Evolutionary conservation across 2,797 vertebrate species (phyloP), one percentile per base, ranked within the genome.

Genomic region (Cephalopachus bancanus): DNA sequence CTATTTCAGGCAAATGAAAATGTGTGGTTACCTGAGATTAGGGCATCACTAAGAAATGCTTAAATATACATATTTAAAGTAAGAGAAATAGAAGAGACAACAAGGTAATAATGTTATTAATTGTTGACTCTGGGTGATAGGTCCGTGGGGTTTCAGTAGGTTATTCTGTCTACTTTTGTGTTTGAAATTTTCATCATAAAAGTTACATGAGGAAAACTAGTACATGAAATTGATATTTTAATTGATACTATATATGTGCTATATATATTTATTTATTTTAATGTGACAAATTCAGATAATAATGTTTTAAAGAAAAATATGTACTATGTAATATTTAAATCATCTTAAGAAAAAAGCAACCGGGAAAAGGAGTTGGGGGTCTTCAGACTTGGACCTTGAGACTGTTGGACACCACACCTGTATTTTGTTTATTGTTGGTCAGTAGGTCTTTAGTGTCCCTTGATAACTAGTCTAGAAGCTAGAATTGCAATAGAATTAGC

Each of bases 221-320:
- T 64, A 75, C 33, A 28, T 65, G 5, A 88, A 89, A 85, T 59
- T 44, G 28, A 71, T 10, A 75, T 97, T 91, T 95, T 83, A 84
- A 90, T 49, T 55, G 28, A 76, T 53, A 28, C 24, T 49, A 9
- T 15, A 22, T 26, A 33, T 49, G 33, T 28, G 5, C n/a, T 67
- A 5, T 64, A 10, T 64, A 11, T 26, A 11, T 28, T 22, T 64
- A 30, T 65, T 65, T 65, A 14, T 65, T 37, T 53, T 67, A 53
- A 44, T 88, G 28, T 55, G 65, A 37, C 4, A 16, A 85, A 72
- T 60, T 81, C 14, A 74, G 62, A 86, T 78, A 44, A 65, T 44
- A 28, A 6, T 22, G 17, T 95, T 74, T 94, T 60, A 30, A 74
- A 91, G 74, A 51, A n/a, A 91, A 33, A 26, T 22, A 59, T 37